Evolutionary conservation across 2,113 vertebrate species (phyloP).

Genomic region (Parus major): DNA sequence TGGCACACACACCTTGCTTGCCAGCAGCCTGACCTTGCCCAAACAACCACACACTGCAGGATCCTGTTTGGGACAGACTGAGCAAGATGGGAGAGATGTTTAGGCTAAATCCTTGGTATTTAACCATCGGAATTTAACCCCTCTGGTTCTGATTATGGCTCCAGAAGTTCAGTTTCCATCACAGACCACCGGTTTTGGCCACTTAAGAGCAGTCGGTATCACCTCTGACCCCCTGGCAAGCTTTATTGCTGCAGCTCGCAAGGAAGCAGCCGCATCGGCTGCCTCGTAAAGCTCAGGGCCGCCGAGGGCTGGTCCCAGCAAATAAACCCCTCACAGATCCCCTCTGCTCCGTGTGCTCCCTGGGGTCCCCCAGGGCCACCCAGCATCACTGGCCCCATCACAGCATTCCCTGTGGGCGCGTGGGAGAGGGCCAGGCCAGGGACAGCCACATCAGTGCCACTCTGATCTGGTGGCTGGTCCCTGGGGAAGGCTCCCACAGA

Average conservation of each 20-base stretch:
- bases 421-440: background rate
- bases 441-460: background rate
- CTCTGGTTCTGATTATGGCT: constrained; percentile 47
- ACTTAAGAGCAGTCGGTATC: constrained; percentile 17
- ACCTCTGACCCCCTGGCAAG: constrained; percentile 29
- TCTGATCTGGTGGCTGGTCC: background rate
- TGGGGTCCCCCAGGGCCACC: constrained; percentile 12
- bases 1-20: background rate
- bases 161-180: constrained; percentile 55
- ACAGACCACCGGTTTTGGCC: constrained; percentile 7
- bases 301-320: background rate
- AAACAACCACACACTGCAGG: background rate
- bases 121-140: constrained; percentile 9
- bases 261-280: background rate
- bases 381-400: accelerated
- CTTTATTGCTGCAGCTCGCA: background rate
- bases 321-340: background rate
- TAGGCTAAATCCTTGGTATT: constrained; percentile 39
- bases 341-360: accelerated
- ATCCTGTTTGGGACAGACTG: constrained; percentile 22
- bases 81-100: constrained; percentile 29
- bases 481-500: background rate
- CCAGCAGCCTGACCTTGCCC: background rate
- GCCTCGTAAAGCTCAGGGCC: constrained; percentile 10
- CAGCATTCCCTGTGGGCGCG: accelerated